Percentiles rank a stretch among this genome's conserved stretches.
phyloP scores from a whole-genome alignment of 2,113 vertebrate species.

The Prietella phreatophila region DNA sequence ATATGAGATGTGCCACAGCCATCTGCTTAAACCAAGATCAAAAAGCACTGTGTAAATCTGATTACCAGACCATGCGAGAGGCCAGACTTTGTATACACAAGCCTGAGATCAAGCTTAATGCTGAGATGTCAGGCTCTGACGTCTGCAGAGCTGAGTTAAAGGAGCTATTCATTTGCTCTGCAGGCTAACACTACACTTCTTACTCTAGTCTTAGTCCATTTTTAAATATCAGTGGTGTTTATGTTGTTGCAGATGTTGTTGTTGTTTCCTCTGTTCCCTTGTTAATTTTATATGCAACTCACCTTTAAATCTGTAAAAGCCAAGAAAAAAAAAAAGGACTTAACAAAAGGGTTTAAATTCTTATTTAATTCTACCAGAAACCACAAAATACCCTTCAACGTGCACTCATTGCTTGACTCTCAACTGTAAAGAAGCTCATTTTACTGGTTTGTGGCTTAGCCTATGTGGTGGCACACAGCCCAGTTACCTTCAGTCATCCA shows the following conservation, averaged over 20 bases:
- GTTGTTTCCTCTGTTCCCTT: neutral
- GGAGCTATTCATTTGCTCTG: neutral
- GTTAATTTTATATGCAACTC: neutral
- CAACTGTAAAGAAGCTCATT: neutral
- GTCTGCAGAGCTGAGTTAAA: slow-evolving; percentile 12
- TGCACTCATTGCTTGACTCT: neutral
- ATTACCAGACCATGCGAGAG: slow-evolving; percentile 23
- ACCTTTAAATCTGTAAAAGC: neutral
- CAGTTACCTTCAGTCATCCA: neutral
- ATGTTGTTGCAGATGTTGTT: neutral
- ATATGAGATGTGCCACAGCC: slow-evolving; percentile 13
- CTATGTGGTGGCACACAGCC: neutral
- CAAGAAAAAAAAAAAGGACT: neutral
- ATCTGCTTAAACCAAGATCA: slow-evolving; percentile 26
- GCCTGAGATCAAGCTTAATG: neutral
- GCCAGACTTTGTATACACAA: slow-evolving; percentile 20
- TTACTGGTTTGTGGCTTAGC: neutral
- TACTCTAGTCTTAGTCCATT: neutral
- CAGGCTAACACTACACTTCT: neutral
- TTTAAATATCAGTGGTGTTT: neutral
- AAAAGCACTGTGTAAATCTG: slow-evolving; percentile 23
- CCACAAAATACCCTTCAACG: neutral
- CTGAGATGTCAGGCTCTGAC: slow-evolving; percentile 7
- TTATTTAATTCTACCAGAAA: neutral
- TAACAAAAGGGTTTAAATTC: too few relatives aligned